Conservation (phyloP, 1,140 invertebrate genomes). For the Bombus sylvicola region DNA sequence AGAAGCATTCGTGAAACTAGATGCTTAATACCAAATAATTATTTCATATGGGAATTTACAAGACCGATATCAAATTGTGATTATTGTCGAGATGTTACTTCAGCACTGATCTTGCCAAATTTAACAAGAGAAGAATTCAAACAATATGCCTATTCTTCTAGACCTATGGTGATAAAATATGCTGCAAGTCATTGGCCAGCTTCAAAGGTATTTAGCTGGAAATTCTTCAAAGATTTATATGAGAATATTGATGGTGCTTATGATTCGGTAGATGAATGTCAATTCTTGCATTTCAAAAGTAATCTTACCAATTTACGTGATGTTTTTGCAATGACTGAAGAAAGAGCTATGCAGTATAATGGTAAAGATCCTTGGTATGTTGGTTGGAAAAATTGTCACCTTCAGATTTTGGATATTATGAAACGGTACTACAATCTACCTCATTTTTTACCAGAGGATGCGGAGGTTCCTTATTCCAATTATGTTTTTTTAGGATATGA, state of each 20-base stretch:
- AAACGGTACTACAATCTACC: slow-evolving; percentile 91
- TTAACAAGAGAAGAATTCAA: slow-evolving; percentile 87
- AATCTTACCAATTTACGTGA: slow-evolving; percentile 90
- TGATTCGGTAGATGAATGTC: slow-evolving; percentile 90
- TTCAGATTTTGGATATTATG: slow-evolving; percentile 88
- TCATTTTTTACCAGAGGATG: slow-evolving; percentile 93
- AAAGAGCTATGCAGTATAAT: slow-evolving; percentile 85
- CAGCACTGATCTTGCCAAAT: slow-evolving; percentile 87
- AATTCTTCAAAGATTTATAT: slow-evolving; percentile 92
- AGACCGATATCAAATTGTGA: slow-evolving; percentile 91
- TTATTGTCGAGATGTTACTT: slow-evolving; percentile 86
- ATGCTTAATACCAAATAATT: slow-evolving; percentile 92
- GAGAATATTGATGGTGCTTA: slow-evolving; percentile 86
- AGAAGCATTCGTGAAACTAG: slow-evolving; percentile 78
- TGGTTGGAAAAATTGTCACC: slow-evolving; percentile 96
- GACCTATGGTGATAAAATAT: slow-evolving; percentile 91
- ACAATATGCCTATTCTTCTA: slow-evolving; percentile 89
- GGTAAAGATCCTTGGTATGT: slow-evolving; percentile 93
- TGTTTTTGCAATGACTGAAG: slow-evolving; percentile 90
- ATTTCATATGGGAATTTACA: slow-evolving; percentile 92
- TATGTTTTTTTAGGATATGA: slow-evolving; percentile 97
- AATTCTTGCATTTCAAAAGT: slow-evolving; percentile 95
- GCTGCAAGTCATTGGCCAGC: slow-evolving; percentile 91
- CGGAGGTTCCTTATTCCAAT: slow-evolving; percentile 94
- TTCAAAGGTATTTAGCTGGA: slow-evolving; percentile 86